A percentile compares a stretch with the other conserved stretches of the same genome.
Evolutionary conservation across 1,140 invertebrate genomes (phyloP).

Genomic region (Onthophagus taurus): DNA sequence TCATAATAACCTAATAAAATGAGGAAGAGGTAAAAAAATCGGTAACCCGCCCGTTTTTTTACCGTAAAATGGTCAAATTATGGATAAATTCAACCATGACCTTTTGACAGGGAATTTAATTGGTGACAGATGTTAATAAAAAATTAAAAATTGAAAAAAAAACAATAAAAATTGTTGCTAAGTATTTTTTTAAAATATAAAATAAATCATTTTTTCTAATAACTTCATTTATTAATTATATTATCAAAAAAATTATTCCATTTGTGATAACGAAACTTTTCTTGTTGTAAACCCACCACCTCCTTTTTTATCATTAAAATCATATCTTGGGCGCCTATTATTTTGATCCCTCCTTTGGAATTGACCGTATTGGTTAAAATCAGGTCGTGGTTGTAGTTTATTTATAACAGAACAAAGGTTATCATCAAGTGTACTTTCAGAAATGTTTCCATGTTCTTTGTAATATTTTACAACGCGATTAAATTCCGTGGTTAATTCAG

Average conservation of each 20-base stretch:
- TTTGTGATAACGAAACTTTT: background rate
- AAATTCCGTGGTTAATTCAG: constrained; percentile 38
- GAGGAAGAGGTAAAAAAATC: too few relatives aligned
- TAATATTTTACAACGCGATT: constrained; percentile 38
- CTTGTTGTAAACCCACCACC: too few relatives aligned
- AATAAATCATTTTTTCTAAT: background rate
- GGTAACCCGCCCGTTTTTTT: too few relatives aligned
- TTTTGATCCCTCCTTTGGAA: constrained; percentile 1
- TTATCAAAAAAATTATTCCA: constrained; percentile 1
- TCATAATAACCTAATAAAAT: too few relatives aligned
- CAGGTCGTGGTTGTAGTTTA: too few relatives aligned
- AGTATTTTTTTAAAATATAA: background rate
- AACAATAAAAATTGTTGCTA: too few relatives aligned
- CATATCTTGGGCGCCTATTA: background rate
- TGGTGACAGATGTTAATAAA: too few relatives aligned
- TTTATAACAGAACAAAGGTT: background rate
- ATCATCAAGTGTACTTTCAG: constrained; percentile 15
- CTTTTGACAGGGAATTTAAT: too few relatives aligned
- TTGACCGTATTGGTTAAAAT: background rate
- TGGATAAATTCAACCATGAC: too few relatives aligned
- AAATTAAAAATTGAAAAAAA: too few relatives aligned
- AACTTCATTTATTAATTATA: constrained; percentile 3
- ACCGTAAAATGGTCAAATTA: too few relatives aligned
- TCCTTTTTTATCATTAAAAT: background rate
- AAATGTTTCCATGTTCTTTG: constrained; percentile 36